A percentile compares a stretch with the other conserved stretches of the same genome.
Conservation (phyloP, 2,797 vertebrate species). For the Vultur gryphus region DNA sequence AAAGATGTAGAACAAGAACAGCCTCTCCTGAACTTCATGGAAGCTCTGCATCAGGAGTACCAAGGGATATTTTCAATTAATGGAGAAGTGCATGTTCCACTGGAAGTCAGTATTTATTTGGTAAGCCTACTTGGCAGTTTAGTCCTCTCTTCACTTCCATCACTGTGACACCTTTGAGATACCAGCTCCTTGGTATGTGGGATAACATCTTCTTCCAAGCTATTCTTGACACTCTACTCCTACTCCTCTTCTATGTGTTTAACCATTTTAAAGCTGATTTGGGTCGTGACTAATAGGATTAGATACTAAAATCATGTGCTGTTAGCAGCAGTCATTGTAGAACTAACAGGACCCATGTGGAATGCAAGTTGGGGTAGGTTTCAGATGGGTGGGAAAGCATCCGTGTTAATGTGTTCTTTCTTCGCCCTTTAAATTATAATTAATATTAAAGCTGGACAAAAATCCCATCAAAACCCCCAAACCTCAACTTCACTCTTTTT, state of each 20-base stretch:
- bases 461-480: background rate
- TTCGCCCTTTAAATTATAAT: background rate
- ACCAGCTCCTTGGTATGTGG: slow-evolving; percentile 47
- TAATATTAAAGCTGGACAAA: background rate
- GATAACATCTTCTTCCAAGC: slow-evolving; percentile 64
- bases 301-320: slow-evolving; percentile 34
- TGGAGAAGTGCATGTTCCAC: background rate
- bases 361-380: background rate
- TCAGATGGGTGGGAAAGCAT: background rate
- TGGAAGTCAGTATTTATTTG: background rate
- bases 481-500: background rate
- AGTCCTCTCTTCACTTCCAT: slow-evolving; percentile 45
- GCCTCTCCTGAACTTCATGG: background rate
- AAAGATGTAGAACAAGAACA: background rate
- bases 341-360: background rate
- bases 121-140: background rate
- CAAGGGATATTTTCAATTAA: background rate
- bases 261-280: slow-evolving; percentile 63
- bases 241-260: slow-evolving; percentile 58
- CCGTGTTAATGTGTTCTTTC: background rate
- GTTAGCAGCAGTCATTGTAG: background rate
- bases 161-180: slow-evolving; percentile 55
- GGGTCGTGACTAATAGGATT: slow-evolving; percentile 62
- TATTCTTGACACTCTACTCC: slow-evolving; percentile 53
- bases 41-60: background rate